Conservation (phyloP, 2,888 invertebrate species). For the Eugnorisma glareosa region DNA sequence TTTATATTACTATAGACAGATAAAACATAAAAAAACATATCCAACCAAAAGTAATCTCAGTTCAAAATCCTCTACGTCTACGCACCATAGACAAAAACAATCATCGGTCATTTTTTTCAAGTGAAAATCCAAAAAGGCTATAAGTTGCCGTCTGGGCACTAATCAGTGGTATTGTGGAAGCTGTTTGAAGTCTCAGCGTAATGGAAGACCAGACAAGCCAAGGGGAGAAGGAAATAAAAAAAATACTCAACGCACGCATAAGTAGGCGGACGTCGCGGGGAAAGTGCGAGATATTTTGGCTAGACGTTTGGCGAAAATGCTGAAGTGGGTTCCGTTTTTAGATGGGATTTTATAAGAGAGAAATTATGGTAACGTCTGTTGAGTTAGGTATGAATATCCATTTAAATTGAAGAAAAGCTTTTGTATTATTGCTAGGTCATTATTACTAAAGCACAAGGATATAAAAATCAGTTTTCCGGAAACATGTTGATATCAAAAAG, state of each 20-base stretch:
- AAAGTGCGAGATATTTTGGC: constrained; percentile 44
- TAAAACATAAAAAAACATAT: background rate
- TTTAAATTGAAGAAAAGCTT: background rate
- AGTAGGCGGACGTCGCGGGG: constrained; percentile 78
- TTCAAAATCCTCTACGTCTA: background rate
- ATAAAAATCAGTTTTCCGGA: background rate
- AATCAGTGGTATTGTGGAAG: constrained; percentile 84
- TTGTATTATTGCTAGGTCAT: background rate
- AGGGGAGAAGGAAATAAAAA: constrained; percentile 86
- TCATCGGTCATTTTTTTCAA: constrained; percentile 62
- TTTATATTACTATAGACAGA: background rate
- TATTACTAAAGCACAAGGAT: background rate
- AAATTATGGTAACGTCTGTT: background rate
- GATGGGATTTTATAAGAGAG: background rate
- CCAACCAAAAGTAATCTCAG: background rate
- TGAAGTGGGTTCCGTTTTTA: background rate
- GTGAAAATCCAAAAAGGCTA: constrained; percentile 62
- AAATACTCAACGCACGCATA: constrained; percentile 83
- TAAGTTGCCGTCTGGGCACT: constrained; percentile 72
- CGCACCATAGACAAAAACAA: constrained; percentile 46
- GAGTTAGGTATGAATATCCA: background rate
- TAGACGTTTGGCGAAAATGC: constrained; percentile 54
- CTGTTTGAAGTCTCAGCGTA: constrained; percentile 84
- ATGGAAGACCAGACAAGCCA: constrained; percentile 87
- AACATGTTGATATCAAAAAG: background rate